A percentile compares a stretch with the other conserved stretches of the same genome.
phyloP scores from a whole-genome alignment of 2,797 vertebrate species.

The Coracias cyanogaster region DNA sequence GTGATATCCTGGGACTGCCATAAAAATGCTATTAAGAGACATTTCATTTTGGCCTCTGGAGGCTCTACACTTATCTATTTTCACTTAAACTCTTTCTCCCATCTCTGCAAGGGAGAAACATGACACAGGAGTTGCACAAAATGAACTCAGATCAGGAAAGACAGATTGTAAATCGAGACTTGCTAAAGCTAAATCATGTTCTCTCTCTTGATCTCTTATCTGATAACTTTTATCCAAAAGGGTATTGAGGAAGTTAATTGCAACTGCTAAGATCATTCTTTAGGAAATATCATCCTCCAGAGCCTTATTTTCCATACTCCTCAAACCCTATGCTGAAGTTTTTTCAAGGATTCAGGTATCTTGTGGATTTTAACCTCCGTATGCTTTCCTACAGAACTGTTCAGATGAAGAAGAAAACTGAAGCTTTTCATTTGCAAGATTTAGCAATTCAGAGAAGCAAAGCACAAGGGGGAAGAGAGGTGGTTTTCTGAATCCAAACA shows the following conservation, averaged over 20 bases:
- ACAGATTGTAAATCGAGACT: conserved; percentile 24
- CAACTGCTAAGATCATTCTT: conserved; percentile 12
- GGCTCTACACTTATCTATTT: not conserved
- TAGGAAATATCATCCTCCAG: conserved; percentile 13
- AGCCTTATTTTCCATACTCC: not conserved
- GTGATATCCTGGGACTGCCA: conserved; percentile 1
- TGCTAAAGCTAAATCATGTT: conserved; percentile 6
- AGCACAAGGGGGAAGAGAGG: not conserved
- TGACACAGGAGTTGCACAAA: not conserved
- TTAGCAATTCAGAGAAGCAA: not conserved
- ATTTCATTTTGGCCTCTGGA: conserved; percentile 11
- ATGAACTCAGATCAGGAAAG: conserved; percentile 10
- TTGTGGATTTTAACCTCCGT: conserved; percentile 8
- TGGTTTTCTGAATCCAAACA: not conserved
- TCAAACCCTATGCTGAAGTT: not conserved
- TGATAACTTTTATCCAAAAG: conserved; percentile 33
- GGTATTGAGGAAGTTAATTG: conserved; percentile 10
- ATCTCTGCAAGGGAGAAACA: conserved; percentile 1
- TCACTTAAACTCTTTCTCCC: conserved; percentile 29
- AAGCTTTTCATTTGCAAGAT: conserved; percentile 21
- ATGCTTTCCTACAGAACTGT: not conserved
- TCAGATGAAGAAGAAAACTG: not conserved
- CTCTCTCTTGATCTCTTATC: not conserved
- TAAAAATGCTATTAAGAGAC: conserved; percentile 30
- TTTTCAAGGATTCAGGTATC: not conserved